Conservation (phyloP, 2,113 vertebrate species). For the Turdus rufiventris region DNA sequence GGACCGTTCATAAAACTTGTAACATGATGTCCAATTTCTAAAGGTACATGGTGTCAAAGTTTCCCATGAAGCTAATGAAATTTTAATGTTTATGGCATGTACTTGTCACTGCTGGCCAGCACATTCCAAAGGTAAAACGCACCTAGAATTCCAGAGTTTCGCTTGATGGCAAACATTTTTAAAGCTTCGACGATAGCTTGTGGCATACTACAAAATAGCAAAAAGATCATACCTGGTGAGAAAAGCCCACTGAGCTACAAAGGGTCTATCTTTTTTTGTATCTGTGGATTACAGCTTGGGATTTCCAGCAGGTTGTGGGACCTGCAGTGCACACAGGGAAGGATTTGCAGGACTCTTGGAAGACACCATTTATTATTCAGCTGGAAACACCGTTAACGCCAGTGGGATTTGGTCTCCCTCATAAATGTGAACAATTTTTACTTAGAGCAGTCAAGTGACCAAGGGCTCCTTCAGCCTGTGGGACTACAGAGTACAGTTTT, state of each 20-base stretch:
- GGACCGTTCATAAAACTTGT: neutral
- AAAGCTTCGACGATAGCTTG: neutral
- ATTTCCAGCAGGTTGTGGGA: neutral
- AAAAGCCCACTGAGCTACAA: neutral
- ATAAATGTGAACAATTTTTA: slow-evolving; percentile 62
- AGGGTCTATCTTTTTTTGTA: neutral
- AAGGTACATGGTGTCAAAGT: neutral
- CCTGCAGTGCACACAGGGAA: neutral
- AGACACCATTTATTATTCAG: slow-evolving; percentile 44
- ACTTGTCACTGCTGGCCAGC: neutral
- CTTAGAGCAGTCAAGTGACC: slow-evolving; percentile 58
- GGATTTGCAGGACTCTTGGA: slow-evolving; percentile 18
- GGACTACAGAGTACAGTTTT: slow-evolving; percentile 41
- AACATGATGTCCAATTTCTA: neutral
- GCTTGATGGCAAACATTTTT: neutral
- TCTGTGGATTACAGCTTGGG: neutral
- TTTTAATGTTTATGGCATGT: neutral
- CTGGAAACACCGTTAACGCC: neutral
- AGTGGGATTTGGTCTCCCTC: slow-evolving; percentile 42
- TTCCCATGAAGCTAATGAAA: neutral
- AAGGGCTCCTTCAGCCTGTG: slow-evolving; percentile 35
- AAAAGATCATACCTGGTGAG: neutral
- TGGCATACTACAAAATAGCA: neutral
- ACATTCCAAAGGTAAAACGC: neutral
- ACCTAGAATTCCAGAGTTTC: neutral